Evolutionary conservation across 2,888 invertebrate genomes (phyloP), one percentile per base, ranked within the genome.

Genomic region (Pyrocoelia pectoralis): DNA sequence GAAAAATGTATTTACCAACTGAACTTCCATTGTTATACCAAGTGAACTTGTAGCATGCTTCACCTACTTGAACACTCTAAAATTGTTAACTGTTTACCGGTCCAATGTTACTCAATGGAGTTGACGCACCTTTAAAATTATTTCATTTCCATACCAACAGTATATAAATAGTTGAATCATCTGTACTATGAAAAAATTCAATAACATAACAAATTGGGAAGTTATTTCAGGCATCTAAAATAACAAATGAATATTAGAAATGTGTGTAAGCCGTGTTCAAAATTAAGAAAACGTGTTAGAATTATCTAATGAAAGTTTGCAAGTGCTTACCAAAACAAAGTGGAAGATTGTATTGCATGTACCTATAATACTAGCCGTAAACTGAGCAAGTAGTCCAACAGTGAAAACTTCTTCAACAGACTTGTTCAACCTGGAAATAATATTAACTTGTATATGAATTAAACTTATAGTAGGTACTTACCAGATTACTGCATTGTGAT

Each of bases 71-170:
- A 12, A 38, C 28, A 17, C 70, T 70, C 68, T 69, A 52, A 17
- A 46, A 46, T 6, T 9, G 2, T 13, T 24, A 24, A 24, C 3
- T 43, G 15, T 13, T 2, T 14, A n/a, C 12, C 18, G 1, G 5
- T 2, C n/a, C 1, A 18, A 49, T 17, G 15, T 4, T 10, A 12
- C 15, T 49, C 10, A 4, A 43, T 8, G 1, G 12, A 12, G 10
- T 12, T 58, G 51, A n/a, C n/a, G n/a, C n/a, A 68, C 70, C 65
- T 68, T 68, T 13, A 54, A 14, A 12, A 70, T 67, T 38, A 70
- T 51, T 54, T 67, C 66, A 43, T 68, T 68, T 33, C 67, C 70
- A 40, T 68, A 68, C 64, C 67, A 68, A 49, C 66, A 66, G 12
- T 67, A 70, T 17, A 70, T 57, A 19, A 57, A 56, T 8, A 67